Evolutionary conservation across 1,140 invertebrate genomes (phyloP).

Genomic region (Eurosta solidaginis): DNA sequence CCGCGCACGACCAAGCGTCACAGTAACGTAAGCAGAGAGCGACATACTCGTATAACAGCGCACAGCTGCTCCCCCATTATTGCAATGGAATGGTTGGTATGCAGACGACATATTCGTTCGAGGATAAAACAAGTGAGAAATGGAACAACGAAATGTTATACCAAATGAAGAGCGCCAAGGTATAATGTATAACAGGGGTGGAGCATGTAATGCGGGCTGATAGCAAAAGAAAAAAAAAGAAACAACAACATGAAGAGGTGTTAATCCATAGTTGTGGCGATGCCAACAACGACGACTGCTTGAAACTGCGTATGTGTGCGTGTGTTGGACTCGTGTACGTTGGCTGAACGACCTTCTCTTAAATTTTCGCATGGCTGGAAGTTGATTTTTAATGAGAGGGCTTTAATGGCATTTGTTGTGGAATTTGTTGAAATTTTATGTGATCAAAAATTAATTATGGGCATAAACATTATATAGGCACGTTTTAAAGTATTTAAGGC

Average conservation of each 20-base stretch:
- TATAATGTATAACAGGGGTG: background rate
- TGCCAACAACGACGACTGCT: background rate
- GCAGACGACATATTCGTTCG: background rate
- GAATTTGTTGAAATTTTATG: constrained; percentile 6
- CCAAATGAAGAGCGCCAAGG: background rate
- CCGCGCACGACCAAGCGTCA: background rate
- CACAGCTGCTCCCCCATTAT: background rate
- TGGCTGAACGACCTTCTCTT: constrained; percentile 16
- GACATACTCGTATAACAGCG: background rate
- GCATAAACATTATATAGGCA: background rate
- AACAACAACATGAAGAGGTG: background rate
- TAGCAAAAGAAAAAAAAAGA: background rate
- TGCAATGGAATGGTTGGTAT: constrained; percentile 18
- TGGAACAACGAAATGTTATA: constrained; percentile 14
- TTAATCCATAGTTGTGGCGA: constrained; percentile 3
- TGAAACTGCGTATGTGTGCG: background rate
- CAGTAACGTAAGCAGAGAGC: constrained; percentile 1
- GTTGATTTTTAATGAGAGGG: background rate
- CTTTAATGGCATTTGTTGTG: background rate
- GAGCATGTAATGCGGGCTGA: background rate
- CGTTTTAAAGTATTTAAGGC: background rate
- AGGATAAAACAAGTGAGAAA: constrained; percentile 18
- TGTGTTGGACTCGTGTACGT: background rate
- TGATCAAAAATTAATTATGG: background rate
- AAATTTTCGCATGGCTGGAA: background rate